Percentiles rank a stretch among this genome's conserved stretches.
These are phyloP conservation scores for Caenorhabditis angaria DNA, from an alignment of 2,888 invertebrate species.

Conservation along the genomic window DNA sequence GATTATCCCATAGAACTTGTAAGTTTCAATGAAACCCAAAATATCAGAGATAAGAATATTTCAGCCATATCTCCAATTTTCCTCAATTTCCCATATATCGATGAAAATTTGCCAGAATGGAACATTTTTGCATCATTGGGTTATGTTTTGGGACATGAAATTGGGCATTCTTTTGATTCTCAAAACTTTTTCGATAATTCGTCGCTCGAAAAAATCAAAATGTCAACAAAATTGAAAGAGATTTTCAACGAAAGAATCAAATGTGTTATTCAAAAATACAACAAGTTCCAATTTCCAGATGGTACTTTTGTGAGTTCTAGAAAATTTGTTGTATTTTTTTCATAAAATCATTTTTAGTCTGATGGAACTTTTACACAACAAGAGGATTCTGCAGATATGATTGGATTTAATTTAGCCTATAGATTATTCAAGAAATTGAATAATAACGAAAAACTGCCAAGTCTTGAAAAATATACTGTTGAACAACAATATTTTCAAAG, in stretches of 20 bases:
- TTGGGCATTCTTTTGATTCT: conserved; percentile 27
- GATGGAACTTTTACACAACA: conserved; percentile 12
- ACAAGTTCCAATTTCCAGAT: not conserved
- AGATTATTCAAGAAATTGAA: conserved; percentile 9
- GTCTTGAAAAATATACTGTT: not conserved
- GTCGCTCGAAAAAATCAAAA: too few species aligned
- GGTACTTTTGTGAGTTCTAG: not conserved
- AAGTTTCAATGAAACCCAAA: not conserved
- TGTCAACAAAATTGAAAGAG: not conserved
- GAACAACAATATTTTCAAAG: conserved; percentile 24
- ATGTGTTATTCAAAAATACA: not conserved
- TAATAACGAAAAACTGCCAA: conserved; percentile 5
- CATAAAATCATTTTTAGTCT: conserved; percentile 34
- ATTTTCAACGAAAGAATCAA: not conserved
- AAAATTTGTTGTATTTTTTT: too few species aligned
- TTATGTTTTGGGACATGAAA: conserved; percentile 15
- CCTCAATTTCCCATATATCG: conserved; percentile 8
- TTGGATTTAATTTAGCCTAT: conserved; percentile 11
- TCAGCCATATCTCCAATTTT: not conserved
- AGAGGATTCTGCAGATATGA: conserved; percentile 12
- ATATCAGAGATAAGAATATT: not conserved
- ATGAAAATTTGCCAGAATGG: conserved; percentile 7
- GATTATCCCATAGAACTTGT: not conserved
- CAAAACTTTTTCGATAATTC: not conserved
- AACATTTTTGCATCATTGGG: conserved; percentile 12